A percentile compares a stretch with the other conserved stretches of the same genome.
These are phyloP conservation scores for Helostoma temminkii DNA, from an alignment of 2,797 vertebrate species.

Conservation along the genomic window DNA sequence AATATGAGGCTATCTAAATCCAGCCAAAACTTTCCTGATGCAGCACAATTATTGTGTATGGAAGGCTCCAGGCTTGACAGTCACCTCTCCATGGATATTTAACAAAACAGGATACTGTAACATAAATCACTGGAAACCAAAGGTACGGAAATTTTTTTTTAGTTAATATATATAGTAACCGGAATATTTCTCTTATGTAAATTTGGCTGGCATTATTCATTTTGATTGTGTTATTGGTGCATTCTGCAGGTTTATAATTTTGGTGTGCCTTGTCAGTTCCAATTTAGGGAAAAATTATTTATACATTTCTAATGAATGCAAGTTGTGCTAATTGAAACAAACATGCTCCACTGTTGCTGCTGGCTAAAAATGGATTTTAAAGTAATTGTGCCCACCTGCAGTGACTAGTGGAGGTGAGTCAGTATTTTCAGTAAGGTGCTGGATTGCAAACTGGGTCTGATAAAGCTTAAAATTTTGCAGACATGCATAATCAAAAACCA, in stretches of 20 bases:
- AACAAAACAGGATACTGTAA: not conserved
- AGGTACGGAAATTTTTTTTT: not conserved
- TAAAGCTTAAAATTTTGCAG: constrained; percentile 2
- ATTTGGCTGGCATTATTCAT: not conserved
- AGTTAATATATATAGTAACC: too few species aligned
- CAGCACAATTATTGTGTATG: not conserved
- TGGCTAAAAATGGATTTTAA: constrained; percentile 15
- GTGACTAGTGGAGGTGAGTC: constrained; percentile 1
- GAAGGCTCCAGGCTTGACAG: not conserved
- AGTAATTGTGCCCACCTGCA: constrained; percentile 15
- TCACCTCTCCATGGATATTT: too few species aligned
- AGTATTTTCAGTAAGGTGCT: constrained; percentile 18
- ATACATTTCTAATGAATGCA: constrained; percentile 2
- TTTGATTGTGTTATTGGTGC: constrained; percentile 5
- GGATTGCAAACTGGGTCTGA: constrained; percentile 18
- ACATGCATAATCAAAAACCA: constrained; percentile 15
- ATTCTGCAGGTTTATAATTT: not conserved
- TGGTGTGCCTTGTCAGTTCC: not conserved
- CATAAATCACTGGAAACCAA: not conserved
- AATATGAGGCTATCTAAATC: not conserved
- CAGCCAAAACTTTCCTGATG: constrained; percentile 4
- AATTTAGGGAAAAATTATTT: constrained; percentile 7
- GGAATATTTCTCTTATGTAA: not conserved
- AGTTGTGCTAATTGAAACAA: constrained; percentile 21
- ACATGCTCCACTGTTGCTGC: constrained; percentile 13